Conservation (phyloP, 2,888 invertebrate species). For the Drosophila melanosoma region DNA sequence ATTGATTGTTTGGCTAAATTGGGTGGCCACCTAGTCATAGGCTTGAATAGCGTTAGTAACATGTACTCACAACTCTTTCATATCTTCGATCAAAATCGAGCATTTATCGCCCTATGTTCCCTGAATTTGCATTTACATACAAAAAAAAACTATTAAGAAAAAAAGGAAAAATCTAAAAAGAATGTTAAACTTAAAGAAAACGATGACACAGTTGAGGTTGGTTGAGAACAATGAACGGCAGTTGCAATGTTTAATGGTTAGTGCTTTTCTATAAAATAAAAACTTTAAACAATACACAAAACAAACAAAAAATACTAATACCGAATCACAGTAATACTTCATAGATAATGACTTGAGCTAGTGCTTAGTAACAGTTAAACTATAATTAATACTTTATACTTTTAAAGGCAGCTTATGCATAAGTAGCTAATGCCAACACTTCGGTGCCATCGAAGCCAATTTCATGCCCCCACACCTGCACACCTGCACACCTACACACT, state of each 20-base stretch:
- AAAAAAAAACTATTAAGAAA: slow-evolving; percentile 9
- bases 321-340: slow-evolving; percentile 56
- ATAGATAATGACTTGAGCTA: slow-evolving; percentile 62
- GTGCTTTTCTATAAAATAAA: slow-evolving; percentile 77
- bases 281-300: slow-evolving; percentile 19
- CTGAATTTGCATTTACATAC: slow-evolving; percentile 53
- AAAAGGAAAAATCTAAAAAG: background rate
- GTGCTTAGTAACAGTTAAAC: slow-evolving; percentile 52
- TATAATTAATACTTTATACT: slow-evolving; percentile 38
- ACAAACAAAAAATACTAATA: slow-evolving; percentile 32
- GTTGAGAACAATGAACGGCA: slow-evolving; percentile 58
- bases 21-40: slow-evolving; percentile 73
- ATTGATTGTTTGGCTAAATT: slow-evolving; percentile 23
- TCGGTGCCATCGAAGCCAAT: slow-evolving; percentile 57
- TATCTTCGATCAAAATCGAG: slow-evolving; percentile 79
- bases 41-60: slow-evolving; percentile 52
- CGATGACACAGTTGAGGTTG: slow-evolving; percentile 7
- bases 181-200: slow-evolving; percentile 4
- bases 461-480: slow-evolving; percentile 17
- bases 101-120: slow-evolving; percentile 60
- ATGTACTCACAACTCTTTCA: slow-evolving; percentile 67
- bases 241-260: slow-evolving; percentile 82
- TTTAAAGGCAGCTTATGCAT: slow-evolving; percentile 30
- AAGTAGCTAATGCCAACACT: slow-evolving; percentile 49
- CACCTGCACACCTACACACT: slow-evolving; percentile 5